These are phyloP conservation scores for Orthonyx spaldingii DNA, from an alignment of 2,113 vertebrate species.

Conservation along the genomic window DNA sequence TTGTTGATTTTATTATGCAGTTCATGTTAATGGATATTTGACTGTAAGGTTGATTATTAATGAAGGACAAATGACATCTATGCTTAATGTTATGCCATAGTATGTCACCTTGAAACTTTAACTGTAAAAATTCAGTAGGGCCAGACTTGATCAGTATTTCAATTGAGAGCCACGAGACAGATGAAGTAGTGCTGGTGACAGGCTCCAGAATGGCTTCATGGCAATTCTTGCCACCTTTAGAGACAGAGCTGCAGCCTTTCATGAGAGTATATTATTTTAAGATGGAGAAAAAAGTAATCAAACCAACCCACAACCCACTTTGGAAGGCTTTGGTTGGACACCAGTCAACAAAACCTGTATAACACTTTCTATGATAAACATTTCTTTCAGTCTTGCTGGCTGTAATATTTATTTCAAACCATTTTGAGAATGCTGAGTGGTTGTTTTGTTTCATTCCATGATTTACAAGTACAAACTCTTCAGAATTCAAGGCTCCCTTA, in stretches of 20 bases:
- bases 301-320: background rate
- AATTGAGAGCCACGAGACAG: background rate
- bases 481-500: background rate
- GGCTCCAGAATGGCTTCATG: background rate
- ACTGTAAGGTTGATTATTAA: slow-evolving; percentile 62
- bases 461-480: background rate
- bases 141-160: background rate
- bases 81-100: slow-evolving; percentile 43
- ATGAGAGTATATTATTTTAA: background rate
- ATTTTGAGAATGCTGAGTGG: background rate
- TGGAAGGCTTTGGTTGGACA: background rate
- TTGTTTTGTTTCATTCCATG: background rate
- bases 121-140: background rate
- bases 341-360: background rate
- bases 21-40: slow-evolving; percentile 66
- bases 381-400: background rate
- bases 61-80: slow-evolving; percentile 61
- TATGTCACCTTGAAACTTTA: slow-evolving; percentile 55
- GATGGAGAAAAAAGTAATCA: background rate
- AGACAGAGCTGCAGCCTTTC: background rate
- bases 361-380: background rate
- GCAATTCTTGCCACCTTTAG: background rate
- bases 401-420: background rate
- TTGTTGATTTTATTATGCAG: slow-evolving; percentile 64
- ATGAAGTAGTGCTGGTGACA: background rate